Evolutionary conservation across 2,113 vertebrate species (phyloP).

Genomic region (Amphiprion ocellaris): DNA sequence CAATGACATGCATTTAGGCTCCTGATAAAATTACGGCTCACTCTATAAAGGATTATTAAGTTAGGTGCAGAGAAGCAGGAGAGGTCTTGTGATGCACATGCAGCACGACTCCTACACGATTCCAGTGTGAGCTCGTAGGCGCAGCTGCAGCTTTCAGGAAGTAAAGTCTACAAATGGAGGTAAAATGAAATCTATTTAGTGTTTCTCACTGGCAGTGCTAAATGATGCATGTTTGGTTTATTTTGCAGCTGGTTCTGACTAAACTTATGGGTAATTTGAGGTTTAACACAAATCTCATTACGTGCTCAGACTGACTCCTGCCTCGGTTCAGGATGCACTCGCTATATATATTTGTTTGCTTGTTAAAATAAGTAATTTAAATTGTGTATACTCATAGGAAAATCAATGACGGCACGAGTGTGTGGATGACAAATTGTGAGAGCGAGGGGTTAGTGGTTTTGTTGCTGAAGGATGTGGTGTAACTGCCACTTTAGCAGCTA

Average conservation of each 20-base stretch:
- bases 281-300: background rate
- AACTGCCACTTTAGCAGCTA: slow-evolving; percentile 59
- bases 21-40: slow-evolving; percentile 69
- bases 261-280: background rate
- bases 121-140: slow-evolving; percentile 48
- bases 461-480: slow-evolving; percentile 73
- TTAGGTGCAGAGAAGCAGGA: slow-evolving; percentile 54
- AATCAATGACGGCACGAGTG: background rate
- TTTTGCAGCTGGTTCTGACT: background rate
- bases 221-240: background rate
- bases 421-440: slow-evolving; percentile 7
- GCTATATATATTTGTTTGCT: background rate
- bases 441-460: slow-evolving; percentile 29
- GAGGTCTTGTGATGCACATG: slow-evolving; percentile 78
- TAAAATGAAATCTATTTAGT: slow-evolving; percentile 49
- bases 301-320: background rate
- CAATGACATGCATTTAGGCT: slow-evolving; percentile 60
- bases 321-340: background rate
- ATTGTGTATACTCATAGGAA: background rate
- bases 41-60: slow-evolving; percentile 72
- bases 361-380: background rate
- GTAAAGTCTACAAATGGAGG: slow-evolving; percentile 75
- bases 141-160: slow-evolving; percentile 79
- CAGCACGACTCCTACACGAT: slow-evolving; percentile 24
- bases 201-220: background rate